Conservation (phyloP, 1,140 invertebrate species). For the Leptopilina clavipes region DNA sequence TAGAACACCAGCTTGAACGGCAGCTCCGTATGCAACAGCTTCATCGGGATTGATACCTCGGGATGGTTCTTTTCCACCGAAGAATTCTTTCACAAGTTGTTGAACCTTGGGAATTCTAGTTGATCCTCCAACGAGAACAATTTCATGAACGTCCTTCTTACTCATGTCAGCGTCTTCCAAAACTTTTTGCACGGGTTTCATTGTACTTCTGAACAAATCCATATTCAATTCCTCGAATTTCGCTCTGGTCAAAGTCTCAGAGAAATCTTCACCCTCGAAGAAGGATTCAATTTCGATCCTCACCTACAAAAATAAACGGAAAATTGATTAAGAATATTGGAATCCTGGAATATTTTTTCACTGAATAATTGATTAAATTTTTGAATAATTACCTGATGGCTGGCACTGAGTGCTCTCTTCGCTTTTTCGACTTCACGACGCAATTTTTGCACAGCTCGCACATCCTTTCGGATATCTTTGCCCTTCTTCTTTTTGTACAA, state of each 20-base stretch:
- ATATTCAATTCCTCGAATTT: conserved; percentile 99
- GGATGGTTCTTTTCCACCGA: conserved; percentile 97
- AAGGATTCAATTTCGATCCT: conserved; percentile 99
- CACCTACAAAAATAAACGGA: conserved; percentile 73
- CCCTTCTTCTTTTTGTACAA: conserved; percentile 99
- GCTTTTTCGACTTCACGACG: conserved; percentile 98
- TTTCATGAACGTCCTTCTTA: conserved; percentile 99
- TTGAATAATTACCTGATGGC: conserved; percentile 82
- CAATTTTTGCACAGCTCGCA: conserved; percentile 96
- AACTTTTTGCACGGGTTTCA: conserved; percentile 99
- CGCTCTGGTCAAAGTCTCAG: conserved; percentile 98
- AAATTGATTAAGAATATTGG: neutral
- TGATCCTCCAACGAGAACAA: conserved; percentile 98
- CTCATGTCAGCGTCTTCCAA: conserved; percentile 99
- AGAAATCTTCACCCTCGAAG: conserved; percentile 99
- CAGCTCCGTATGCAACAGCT: conserved; percentile 98
- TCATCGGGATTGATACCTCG: conserved; percentile 99
- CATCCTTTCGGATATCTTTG: conserved; percentile 97
- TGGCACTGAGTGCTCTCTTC: conserved; percentile 95
- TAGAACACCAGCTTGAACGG: conserved; percentile 96
- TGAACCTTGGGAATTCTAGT: conserved; percentile 99
- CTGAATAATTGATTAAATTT: conserved; percentile 29
- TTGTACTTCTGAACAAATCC: conserved; percentile 98
- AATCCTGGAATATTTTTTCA: neutral
- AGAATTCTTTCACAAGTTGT: conserved; percentile 98